Evolutionary conservation across 2,797 vertebrate species (phyloP).

Genomic region (Crenuchus spilurus): DNA sequence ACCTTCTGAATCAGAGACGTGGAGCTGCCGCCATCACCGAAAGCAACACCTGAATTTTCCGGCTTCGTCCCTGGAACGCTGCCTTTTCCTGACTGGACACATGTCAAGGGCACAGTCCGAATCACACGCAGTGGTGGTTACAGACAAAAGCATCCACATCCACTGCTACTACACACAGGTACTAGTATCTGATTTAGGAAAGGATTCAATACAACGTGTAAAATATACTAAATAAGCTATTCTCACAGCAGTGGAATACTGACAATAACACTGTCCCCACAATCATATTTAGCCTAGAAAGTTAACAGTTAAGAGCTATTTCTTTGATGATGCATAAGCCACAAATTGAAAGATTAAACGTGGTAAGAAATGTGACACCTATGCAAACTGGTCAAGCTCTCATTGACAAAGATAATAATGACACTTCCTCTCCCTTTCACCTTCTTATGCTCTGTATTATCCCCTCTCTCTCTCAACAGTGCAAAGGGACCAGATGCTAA

Average conservation of each 20-base stretch:
- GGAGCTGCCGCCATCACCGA: constrained; percentile 57
- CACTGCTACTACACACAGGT: constrained; percentile 4
- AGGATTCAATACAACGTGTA: no score
- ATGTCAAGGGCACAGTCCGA: constrained; percentile 63
- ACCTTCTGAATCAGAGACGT: constrained; percentile 68
- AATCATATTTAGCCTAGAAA: not conserved
- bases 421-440: constrained; percentile 38
- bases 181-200: no score
- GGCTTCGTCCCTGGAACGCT: constrained; percentile 57
- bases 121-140: constrained; percentile 39
- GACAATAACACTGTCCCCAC: not conserved
- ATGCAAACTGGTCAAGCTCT: constrained; percentile 41
- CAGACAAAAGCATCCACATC: constrained; percentile 44
- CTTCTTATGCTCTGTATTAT: constrained; percentile 2
- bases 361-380: constrained; percentile 24
- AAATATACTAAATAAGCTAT: no score
- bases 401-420: not conserved
- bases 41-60: constrained; percentile 59
- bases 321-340: not conserved
- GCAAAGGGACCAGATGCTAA: constrained; percentile 35
- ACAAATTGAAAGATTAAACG: not conserved
- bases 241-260: not conserved
- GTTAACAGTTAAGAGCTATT: not conserved
- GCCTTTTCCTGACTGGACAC: constrained; percentile 65
- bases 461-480: not conserved